Evolutionary conservation across 2,797 vertebrate species (phyloP).

Genomic region (Leucoraja ocellata): DNA sequence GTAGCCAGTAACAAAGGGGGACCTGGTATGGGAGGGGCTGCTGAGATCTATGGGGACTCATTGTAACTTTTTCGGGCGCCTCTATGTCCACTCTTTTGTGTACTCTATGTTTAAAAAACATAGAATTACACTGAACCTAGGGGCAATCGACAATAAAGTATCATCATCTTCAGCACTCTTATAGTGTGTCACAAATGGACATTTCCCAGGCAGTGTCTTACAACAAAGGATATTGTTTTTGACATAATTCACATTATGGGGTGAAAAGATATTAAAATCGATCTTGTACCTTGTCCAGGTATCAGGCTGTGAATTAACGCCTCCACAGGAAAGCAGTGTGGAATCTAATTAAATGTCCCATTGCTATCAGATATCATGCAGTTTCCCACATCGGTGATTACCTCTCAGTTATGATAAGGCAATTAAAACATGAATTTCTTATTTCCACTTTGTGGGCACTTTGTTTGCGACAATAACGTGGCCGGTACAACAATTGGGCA

Average conservation of each 20-base stretch:
- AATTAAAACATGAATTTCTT: constrained; percentile 22
- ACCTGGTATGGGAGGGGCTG: no score
- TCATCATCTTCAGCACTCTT: background rate
- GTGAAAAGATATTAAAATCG: background rate
- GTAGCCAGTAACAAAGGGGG: no score
- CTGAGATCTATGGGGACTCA: no score
- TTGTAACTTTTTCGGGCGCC: no score
- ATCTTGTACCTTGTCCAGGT: constrained; percentile 9
- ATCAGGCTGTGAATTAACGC: constrained; percentile 10
- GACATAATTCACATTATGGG: background rate
- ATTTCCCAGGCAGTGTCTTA: background rate
- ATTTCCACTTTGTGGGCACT: background rate
- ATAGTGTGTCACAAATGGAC: background rate
- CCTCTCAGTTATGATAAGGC: constrained; percentile 16
- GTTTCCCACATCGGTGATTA: constrained; percentile 2
- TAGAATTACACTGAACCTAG: no score
- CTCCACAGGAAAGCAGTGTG: constrained; percentile 14
- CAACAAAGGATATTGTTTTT: constrained; percentile 14
- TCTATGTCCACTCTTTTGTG: no score
- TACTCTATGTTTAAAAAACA: no score
- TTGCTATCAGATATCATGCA: constrained; percentile 13
- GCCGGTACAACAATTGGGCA: background rate
- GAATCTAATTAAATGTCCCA: constrained; percentile 23
- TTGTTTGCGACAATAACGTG: background rate
- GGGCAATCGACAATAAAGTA: no score